phyloP scores from a whole-genome alignment of 1,140 invertebrate species.

The Tetramorium simillimum region DNA sequence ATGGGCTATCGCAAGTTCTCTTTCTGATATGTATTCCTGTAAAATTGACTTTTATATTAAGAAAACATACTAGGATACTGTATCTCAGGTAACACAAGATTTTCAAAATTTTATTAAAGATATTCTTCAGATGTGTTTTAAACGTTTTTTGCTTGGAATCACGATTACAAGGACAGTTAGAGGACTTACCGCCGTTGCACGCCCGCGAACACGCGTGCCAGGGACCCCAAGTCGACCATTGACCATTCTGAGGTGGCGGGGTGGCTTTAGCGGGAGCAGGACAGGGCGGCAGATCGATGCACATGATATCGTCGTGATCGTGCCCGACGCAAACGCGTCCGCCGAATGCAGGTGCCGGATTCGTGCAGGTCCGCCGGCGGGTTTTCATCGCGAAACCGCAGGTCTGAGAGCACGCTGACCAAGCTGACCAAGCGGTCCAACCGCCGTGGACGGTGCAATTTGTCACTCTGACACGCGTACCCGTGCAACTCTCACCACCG shows the following conservation, averaged over 20 bases:
- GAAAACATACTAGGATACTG: background rate
- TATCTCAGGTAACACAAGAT: background rate
- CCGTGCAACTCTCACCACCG: conserved; percentile 89
- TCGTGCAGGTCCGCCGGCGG: conserved; percentile 91
- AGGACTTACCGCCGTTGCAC: conserved; percentile 86
- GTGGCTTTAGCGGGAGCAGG: conserved; percentile 87
- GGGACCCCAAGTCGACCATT: conserved; percentile 90
- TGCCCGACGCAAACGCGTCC: conserved; percentile 94
- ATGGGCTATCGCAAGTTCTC: conserved; percentile 89
- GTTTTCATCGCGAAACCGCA: conserved; percentile 93
- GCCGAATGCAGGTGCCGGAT: conserved; percentile 92
- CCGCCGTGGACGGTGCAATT: conserved; percentile 94
- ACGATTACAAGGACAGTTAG: background rate
- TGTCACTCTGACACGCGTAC: conserved; percentile 87
- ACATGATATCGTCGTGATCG: conserved; percentile 92
- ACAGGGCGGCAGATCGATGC: conserved; percentile 92
- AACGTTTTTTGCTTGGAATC: background rate
- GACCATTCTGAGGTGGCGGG: conserved; percentile 88
- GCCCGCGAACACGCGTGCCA: conserved; percentile 89
- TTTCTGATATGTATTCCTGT: conserved; percentile 83
- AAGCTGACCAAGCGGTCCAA: conserved; percentile 95
- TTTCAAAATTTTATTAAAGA: background rate
- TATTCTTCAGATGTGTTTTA: background rate
- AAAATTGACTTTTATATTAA: background rate
- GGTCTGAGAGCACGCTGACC: conserved; percentile 93